Percentiles rank a stretch among this genome's conserved stretches.
Conservation (phyloP, 2,888 invertebrate genomes). For the Amphipyra tragopoginis region DNA sequence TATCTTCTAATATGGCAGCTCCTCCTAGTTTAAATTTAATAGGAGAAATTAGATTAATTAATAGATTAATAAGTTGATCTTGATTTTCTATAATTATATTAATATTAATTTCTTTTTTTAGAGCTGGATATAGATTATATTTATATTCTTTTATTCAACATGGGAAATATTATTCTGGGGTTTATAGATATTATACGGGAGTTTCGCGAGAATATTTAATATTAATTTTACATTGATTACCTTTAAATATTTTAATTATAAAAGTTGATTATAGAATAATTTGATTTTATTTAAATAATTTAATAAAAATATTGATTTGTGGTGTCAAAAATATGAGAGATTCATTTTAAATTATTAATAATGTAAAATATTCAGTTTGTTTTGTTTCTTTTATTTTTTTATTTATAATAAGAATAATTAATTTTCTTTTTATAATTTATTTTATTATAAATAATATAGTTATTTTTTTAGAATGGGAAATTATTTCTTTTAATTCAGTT, state of each 20-base stretch:
- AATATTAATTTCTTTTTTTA: conserved; percentile 91
- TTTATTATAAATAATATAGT: conserved; percentile 83
- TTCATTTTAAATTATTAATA: conserved; percentile 87
- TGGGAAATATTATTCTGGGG: conserved; percentile 86
- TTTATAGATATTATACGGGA: conserved; percentile 86
- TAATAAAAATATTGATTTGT: conserved; percentile 92
- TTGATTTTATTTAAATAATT: conserved; percentile 91
- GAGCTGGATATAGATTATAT: conserved; percentile 91
- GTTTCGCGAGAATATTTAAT: conserved; percentile 90
- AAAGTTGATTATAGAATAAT: conserved; percentile 86
- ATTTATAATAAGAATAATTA: conserved; percentile 81
- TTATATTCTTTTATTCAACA: conserved; percentile 91
- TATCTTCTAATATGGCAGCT: conserved; percentile 91
- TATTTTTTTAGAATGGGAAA: conserved; percentile 89
- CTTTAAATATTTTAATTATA: conserved; percentile 91
- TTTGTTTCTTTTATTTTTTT: conserved; percentile 86
- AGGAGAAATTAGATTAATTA: conserved; percentile 91
- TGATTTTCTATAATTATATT: conserved; percentile 86
- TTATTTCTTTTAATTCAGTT: conserved; percentile 86
- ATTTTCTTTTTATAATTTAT: conserved; percentile 80
- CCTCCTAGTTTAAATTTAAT: conserved; percentile 92
- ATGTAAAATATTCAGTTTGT: conserved; percentile 85
- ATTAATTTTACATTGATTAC: conserved; percentile 91
- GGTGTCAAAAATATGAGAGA: conserved; percentile 89
- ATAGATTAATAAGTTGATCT: conserved; percentile 89